Percentiles rank a stretch among this genome's conserved stretches.
phyloP scores from a whole-genome alignment of 2,888 invertebrate species.

The Morpho deidamia region DNA sequence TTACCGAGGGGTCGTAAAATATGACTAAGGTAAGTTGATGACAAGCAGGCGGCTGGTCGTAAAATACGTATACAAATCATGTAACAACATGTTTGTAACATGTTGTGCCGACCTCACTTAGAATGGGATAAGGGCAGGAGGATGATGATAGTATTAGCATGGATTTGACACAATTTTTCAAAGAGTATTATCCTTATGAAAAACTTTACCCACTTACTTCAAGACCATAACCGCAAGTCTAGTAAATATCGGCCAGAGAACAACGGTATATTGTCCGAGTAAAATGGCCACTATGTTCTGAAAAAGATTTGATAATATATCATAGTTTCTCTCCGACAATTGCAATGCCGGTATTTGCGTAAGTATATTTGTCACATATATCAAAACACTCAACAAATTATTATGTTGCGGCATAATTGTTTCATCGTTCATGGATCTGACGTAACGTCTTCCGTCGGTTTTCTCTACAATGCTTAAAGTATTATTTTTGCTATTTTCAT shows the following conservation, averaged over 20 bases:
- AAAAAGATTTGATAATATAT: neutral
- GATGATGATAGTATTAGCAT: too few species aligned
- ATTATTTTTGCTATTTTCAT: neutral
- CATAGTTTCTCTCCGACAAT: neutral
- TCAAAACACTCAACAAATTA: conserved; percentile 2
- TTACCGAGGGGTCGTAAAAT: too few species aligned
- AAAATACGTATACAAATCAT: too few species aligned
- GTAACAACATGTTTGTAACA: too few species aligned
- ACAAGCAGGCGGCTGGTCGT: too few species aligned
- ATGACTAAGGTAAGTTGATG: too few species aligned
- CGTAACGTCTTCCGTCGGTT: neutral
- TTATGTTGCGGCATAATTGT: neutral
- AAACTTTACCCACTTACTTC: conserved; percentile 9
- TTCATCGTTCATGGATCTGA: neutral
- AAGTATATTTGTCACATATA: neutral
- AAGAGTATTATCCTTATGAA: too few species aligned
- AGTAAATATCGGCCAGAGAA: conserved; percentile 12
- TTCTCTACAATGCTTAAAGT: neutral
- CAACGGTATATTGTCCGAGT: conserved; percentile 11
- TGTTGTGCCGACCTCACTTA: too few species aligned
- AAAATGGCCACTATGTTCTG: conserved; percentile 4
- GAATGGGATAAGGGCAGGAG: too few species aligned
- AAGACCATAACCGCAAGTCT: conserved; percentile 4
- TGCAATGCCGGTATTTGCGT: neutral
- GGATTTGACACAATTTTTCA: too few species aligned